Conservation (phyloP, 2,888 invertebrate genomes). For the Herminia tarsipennalis region DNA sequence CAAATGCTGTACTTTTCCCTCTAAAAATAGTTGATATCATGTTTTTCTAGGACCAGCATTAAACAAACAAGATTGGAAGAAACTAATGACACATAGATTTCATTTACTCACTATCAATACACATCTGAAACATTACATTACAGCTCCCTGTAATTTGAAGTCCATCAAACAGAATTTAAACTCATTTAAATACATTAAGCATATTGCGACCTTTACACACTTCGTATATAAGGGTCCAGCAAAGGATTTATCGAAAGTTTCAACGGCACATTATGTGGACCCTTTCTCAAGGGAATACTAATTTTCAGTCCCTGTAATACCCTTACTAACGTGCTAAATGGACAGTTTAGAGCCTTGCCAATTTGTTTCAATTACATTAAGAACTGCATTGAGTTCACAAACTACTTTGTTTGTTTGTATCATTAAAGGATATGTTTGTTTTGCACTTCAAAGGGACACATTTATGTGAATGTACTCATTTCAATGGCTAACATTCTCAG, state of each 20-base stretch:
- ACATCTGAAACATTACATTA: neutral
- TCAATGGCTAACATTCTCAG: neutral
- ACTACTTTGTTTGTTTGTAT: slow-evolving; percentile 1
- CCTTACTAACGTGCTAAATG: slow-evolving; percentile 37
- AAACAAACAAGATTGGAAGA: no score
- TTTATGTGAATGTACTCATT: neutral
- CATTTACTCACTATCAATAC: neutral
- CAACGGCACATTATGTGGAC: slow-evolving; percentile 32
- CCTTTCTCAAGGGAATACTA: slow-evolving; percentile 40
- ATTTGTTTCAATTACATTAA: slow-evolving; percentile 37
- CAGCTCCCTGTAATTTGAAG: slow-evolving; percentile 5
- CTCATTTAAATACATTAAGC: slow-evolving; percentile 42
- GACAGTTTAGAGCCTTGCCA: slow-evolving; percentile 23
- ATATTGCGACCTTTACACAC: slow-evolving; percentile 32
- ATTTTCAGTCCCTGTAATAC: slow-evolving; percentile 34
- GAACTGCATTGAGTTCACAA: neutral
- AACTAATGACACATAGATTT: no score
- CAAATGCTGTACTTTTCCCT: no score
- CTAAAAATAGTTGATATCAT: no score
- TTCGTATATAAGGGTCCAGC: slow-evolving; percentile 23
- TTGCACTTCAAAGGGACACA: neutral
- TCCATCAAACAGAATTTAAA: slow-evolving; percentile 17
- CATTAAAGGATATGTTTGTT: slow-evolving; percentile 2
- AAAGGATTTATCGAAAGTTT: slow-evolving; percentile 48
- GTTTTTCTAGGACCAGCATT: no score